Evolutionary conservation across 2,888 invertebrate species (phyloP).

Genomic region (Selenia dentaria): DNA sequence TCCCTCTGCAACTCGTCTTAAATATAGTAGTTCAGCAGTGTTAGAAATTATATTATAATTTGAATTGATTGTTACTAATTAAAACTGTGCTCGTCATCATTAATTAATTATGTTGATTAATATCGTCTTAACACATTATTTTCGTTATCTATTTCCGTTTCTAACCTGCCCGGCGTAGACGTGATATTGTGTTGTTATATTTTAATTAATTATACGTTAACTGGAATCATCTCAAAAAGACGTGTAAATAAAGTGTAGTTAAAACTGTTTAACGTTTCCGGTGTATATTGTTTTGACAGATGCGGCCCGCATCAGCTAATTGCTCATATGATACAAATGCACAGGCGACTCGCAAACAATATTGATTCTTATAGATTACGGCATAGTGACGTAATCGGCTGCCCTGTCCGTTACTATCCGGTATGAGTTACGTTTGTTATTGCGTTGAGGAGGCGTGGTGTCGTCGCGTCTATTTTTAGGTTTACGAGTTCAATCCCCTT

Average conservation of each 20-base stretch:
- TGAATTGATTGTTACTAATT: not conserved
- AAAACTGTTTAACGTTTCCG: slow-evolving; percentile 70
- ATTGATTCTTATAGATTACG: slow-evolving; percentile 39
- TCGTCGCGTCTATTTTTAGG: slow-evolving; percentile 74
- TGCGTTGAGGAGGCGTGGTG: slow-evolving; percentile 51
- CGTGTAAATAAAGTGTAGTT: slow-evolving; percentile 48
- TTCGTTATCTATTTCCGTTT: slow-evolving; percentile 13
- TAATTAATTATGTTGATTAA: no score
- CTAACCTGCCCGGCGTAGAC: not conserved
- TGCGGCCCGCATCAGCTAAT: slow-evolving; percentile 45
- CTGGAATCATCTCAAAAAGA: slow-evolving; percentile 32
- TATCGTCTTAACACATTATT: not conserved
- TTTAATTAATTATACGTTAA: slow-evolving; percentile 28
- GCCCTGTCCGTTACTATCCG: slow-evolving; percentile 32
- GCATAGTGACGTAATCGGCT: slow-evolving; percentile 33
- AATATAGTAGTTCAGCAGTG: not conserved
- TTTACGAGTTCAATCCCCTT: slow-evolving; percentile 75
- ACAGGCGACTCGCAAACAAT: slow-evolving; percentile 28
- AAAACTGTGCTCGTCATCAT: no score
- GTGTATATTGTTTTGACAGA: slow-evolving; percentile 73
- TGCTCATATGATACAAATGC: slow-evolving; percentile 29
- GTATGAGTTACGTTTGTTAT: slow-evolving; percentile 38
- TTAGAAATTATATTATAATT: slow-evolving; percentile 4
- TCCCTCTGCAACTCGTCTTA: slow-evolving; percentile 2
- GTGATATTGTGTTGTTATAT: slow-evolving; percentile 5